Base-by-base conservation (phyloP, 2,888 invertebrate genomes). In the Spatulosminthurus flaviceps region DNA sequence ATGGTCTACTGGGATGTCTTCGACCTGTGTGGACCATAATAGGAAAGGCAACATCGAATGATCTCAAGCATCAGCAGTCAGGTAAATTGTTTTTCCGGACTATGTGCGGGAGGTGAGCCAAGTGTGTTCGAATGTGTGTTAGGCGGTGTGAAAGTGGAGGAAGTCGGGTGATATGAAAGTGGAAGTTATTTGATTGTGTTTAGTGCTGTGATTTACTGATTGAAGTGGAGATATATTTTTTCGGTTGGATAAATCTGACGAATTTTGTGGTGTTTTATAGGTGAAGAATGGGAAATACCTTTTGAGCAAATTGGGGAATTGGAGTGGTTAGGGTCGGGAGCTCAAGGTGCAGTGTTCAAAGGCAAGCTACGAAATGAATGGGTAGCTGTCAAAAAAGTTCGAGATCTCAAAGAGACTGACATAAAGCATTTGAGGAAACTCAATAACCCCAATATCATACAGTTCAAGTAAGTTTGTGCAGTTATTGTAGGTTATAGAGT, bases 311-410 rank as follows among this genome's bases (percentile, higher is more conserved):
- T 98, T 82, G 93, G 92, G 76, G 94, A 96, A 86, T 89, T 98
- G 78, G 92, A 94, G 86, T 98, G 95, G 92, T 89, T 98, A 77
- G 98, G 97, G 0, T 94, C 95, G 80, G 98, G 98, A 0, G 97
- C 97, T 5, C 98, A 98, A 88, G 98, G 98, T 5, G 94, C 95
- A 0, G 98, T 98, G 0, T 71, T 71, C 88, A 92, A 94, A 77
- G 98, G 97, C 0, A 92, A 91, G 86, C 89, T 95, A 80, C 92
- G 91, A 82, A 93, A 92, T 81, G 94, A 95, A 87, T 92, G 92
- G 86, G 95, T 99, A 19, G 98, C 98, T 26, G 96, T 99, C 28
- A 99, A 99, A 89, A 97, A 98, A 89, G 95, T 98, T 0, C 91
- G 93, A 77, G 95, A 97, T 86, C 92, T 93, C 84, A 93, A 93